Evolutionary conservation across 1,140 invertebrate genomes (phyloP).

Genomic region (Streblospio benedicti): DNA sequence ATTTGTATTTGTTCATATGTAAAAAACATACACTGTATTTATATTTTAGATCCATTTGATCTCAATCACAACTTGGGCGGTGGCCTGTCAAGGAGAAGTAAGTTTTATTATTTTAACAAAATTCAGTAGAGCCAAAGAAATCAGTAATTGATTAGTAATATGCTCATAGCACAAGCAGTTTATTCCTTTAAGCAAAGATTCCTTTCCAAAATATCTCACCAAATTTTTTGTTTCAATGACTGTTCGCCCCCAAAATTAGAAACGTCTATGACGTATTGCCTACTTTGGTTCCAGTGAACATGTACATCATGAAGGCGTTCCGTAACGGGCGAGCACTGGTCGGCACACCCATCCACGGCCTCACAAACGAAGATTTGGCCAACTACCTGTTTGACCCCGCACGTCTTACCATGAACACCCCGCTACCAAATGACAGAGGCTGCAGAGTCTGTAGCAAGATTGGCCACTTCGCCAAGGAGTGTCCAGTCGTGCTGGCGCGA

Average conservation of each 20-base stretch:
- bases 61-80: constrained; percentile 54
- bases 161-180: no score
- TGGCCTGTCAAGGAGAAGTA: constrained; percentile 55
- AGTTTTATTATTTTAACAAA: constrained; percentile 26
- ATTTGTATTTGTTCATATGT: no score
- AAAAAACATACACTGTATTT: no score
- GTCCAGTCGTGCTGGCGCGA: no score
- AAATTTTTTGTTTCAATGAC: no score
- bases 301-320: constrained; percentile 52
- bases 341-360: constrained; percentile 31
- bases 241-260: no score
- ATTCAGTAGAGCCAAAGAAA: neutral
- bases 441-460: constrained; percentile 55
- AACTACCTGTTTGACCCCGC: constrained; percentile 49
- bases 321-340: constrained; percentile 48
- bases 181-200: no score
- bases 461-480: constrained; percentile 55
- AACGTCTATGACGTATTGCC: no score
- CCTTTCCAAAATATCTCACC: no score
- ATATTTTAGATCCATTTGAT: constrained; percentile 56
- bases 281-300: constrained; percentile 51
- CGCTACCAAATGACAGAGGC: constrained; percentile 53
- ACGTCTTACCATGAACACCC: constrained; percentile 46
- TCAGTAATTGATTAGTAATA: no score
- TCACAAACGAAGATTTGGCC: constrained; percentile 30